phyloP scores from a whole-genome alignment of 2,797 vertebrate genomes.

The Alectoris magna region DNA sequence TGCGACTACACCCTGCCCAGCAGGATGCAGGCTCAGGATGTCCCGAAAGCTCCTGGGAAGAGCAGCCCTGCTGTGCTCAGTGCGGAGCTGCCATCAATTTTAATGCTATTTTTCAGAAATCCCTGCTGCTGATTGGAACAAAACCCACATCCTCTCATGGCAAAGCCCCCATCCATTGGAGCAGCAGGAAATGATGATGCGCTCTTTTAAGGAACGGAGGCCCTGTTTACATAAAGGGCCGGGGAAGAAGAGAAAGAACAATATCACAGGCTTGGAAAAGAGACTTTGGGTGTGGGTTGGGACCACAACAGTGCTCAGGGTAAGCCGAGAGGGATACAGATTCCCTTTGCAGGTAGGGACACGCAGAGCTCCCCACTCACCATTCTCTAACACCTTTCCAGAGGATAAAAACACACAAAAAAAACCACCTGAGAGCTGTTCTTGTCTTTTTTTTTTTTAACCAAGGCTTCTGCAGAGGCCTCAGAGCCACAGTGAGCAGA shows the following conservation, averaged over 20 bases:
- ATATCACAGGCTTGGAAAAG: background rate
- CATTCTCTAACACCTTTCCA: background rate
- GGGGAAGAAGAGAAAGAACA: background rate
- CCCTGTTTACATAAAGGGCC: background rate
- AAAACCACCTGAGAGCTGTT: background rate
- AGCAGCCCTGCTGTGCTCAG: background rate
- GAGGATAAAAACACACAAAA: background rate
- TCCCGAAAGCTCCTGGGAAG: background rate
- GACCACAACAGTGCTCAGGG: background rate
- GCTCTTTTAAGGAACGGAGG: background rate
- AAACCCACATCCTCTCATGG: conserved; percentile 22
- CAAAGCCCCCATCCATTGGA: background rate
- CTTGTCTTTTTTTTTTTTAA: background rate
- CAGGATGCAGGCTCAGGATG: background rate
- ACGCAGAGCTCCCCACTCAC: accelerated
- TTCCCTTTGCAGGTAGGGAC: background rate
- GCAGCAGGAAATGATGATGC: background rate
- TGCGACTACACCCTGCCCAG: background rate
- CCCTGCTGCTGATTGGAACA: background rate
- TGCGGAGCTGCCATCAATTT: background rate
- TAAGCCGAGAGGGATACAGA: background rate
- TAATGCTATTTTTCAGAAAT: background rate
- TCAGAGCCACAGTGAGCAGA: background rate
- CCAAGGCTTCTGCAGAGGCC: background rate
- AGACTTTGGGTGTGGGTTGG: background rate